Base-by-base conservation (phyloP, 2,888 invertebrate species). In the Parapristionchus giblindavisi region DNA sequence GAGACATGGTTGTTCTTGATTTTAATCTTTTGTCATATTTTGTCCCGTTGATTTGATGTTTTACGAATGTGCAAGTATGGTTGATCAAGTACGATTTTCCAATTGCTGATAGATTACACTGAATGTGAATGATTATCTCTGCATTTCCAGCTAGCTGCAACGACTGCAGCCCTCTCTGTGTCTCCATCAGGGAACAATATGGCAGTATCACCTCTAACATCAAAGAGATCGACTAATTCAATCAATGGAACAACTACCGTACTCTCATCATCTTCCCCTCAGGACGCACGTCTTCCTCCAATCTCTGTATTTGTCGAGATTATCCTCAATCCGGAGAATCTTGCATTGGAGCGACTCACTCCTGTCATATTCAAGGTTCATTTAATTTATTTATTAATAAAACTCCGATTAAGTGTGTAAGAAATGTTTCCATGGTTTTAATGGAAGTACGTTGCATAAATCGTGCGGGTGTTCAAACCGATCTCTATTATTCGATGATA, bases 321-420 rank as follows among this genome's bases (percentile, higher is more conserved):
- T 63, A 88, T 92, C 58, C 89, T 91, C 24, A 91, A 91, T 83
- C 92, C 92, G 32, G 92, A 92, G 87, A 90, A 90, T 80, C 91
- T 92, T 11, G 89, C 90, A 74, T 87, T 92, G 65, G 92, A 92
- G 75, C 89, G 91, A 83, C 88, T 92, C 14, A 90, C 91, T 0
- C 87, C 90, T 27, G 91, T 91, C 80, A 88, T 91, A 27, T 90
- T 92, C 85, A 90, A 91, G 87, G 92, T 92, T 85, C 84, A 89
- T 61, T 70, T 68, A 6, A 3, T n/a, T n/a, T n/a, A 60, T 48
- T 29, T 11, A 54, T 43, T 72, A 75, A 75, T 77, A 32, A 34
- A 29, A 34, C 29, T 11, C 8, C 34, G n/a, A 34, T 63, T 34
- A 63, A 21, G 6, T 63, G 29, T 6, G 63, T 29, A 29, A 29